Conservation (phyloP, 2,888 invertebrate genomes). For the Acanthacorydalis orientalis region DNA sequence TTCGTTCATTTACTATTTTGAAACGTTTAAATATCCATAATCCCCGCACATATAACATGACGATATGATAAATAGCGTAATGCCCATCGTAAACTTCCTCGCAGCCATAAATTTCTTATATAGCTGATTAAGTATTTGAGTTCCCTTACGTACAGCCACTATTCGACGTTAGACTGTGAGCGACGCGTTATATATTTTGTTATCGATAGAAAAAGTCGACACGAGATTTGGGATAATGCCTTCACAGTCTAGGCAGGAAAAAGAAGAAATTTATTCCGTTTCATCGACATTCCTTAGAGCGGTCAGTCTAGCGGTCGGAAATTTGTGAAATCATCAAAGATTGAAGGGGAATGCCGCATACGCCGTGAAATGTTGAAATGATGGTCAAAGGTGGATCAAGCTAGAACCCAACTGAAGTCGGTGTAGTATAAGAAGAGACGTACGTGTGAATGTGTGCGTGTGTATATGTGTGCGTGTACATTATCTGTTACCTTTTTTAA, state of each 20-base stretch:
- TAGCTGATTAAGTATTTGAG: constrained; percentile 2
- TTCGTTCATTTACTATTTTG: neutral
- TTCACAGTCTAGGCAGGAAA: neutral
- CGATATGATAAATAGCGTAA: constrained; percentile 2
- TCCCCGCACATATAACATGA: neutral
- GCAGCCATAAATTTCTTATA: constrained; percentile 2
- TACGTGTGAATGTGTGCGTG: no score
- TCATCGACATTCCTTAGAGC: constrained; percentile 1
- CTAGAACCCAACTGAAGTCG: no score
- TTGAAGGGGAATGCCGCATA: constrained; percentile 1
- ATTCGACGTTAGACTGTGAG: neutral
- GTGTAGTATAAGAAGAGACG: no score
- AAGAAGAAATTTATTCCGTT: constrained; percentile 1
- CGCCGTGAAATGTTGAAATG: neutral
- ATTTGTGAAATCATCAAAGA: constrained; percentile 1
- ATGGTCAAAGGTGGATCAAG: neutral
- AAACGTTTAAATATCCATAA: neutral
- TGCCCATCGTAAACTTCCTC: constrained; percentile 1
- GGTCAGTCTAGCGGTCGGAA: constrained; percentile 1
- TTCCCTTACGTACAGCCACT: neutral
- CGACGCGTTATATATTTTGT: no score
- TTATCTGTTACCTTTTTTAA: no score
- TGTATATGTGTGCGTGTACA: no score
- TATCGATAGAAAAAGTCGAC: no score
- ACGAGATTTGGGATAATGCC: neutral